These are phyloP conservation scores for Nasonovia ribisnigri DNA, from an alignment of 2,888 invertebrate species.

Conservation along the genomic window DNA sequence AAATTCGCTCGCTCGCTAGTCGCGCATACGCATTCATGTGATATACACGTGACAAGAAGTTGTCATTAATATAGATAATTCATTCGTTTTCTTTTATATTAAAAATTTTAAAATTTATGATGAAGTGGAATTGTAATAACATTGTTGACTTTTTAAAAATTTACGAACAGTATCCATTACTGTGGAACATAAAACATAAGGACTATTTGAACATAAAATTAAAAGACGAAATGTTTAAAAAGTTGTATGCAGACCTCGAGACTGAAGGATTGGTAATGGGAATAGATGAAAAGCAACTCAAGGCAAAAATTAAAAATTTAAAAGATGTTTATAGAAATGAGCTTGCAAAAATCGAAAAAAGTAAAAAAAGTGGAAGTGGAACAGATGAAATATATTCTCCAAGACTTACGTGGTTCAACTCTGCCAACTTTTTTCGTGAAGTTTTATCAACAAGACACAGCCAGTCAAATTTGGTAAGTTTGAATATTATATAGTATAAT, in stretches of 20 bases:
- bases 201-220: conserved; percentile 34
- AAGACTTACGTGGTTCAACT: background rate
- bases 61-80: too few relatives aligned
- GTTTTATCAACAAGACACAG: background rate
- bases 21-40: background rate
- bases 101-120: background rate
- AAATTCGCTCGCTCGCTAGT: conserved; percentile 11
- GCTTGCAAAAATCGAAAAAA: conserved; percentile 3
- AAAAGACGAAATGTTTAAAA: conserved; percentile 34
- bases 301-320: conserved; percentile 39
- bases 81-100: background rate
- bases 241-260: conserved; percentile 8
- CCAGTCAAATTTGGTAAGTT: conserved; percentile 32
- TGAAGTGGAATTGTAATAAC: conserved; percentile 15
- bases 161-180: background rate
- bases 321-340: conserved; percentile 38
- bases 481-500: background rate
- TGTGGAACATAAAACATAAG: conserved; percentile 26
- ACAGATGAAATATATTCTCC: conserved; percentile 11
- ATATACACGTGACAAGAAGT: background rate
- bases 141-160: background rate
- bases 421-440: background rate
- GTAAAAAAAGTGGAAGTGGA: conserved; percentile 27
- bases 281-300: conserved; percentile 34
- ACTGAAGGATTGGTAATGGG: conserved; percentile 28